Evolutionary conservation across 2,888 invertebrate species (phyloP).

Genomic region (Lomographa bimaculata): DNA sequence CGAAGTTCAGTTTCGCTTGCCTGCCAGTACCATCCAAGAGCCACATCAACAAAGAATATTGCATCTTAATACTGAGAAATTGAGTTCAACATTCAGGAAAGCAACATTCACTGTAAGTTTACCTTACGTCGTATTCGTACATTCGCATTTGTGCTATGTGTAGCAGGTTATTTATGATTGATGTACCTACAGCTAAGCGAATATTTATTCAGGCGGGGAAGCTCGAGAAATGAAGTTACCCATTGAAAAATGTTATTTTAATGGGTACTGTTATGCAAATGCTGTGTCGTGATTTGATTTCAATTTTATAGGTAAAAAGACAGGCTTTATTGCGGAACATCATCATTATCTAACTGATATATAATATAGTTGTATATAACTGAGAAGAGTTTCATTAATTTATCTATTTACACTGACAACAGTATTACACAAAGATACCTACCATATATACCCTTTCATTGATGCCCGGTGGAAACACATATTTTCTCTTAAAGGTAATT

Average conservation of each 20-base stretch:
- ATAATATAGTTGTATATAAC: too few species aligned
- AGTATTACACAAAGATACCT: too few species aligned
- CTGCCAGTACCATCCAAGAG: slow-evolving; percentile 8
- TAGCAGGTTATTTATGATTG: slow-evolving; percentile 39
- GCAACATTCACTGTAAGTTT: slow-evolving; percentile 7
- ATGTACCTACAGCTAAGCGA: slow-evolving; percentile 34
- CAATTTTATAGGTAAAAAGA: slow-evolving; percentile 2
- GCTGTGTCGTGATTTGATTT: slow-evolving; percentile 5
- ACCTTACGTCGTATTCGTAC: slow-evolving; percentile 16
- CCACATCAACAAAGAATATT: background rate
- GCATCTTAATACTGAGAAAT: background rate
- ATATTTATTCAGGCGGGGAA: slow-evolving; percentile 31
- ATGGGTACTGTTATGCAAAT: slow-evolving; percentile 17
- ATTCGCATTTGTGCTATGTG: slow-evolving; percentile 14
- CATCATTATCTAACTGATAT: too few species aligned
- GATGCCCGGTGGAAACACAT: too few species aligned
- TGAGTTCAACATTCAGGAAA: slow-evolving; percentile 3
- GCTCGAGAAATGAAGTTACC: slow-evolving; percentile 28
- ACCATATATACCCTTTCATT: too few species aligned
- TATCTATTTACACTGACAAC: too few species aligned
- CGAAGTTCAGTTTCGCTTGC: slow-evolving; percentile 23
- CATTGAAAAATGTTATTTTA: slow-evolving; percentile 32
- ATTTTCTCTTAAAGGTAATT: too few species aligned
- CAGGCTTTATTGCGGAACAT: too few species aligned
- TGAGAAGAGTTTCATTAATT: too few species aligned